Conservation (phyloP, 2,113 vertebrate genomes). For the Rhineura floridana region DNA sequence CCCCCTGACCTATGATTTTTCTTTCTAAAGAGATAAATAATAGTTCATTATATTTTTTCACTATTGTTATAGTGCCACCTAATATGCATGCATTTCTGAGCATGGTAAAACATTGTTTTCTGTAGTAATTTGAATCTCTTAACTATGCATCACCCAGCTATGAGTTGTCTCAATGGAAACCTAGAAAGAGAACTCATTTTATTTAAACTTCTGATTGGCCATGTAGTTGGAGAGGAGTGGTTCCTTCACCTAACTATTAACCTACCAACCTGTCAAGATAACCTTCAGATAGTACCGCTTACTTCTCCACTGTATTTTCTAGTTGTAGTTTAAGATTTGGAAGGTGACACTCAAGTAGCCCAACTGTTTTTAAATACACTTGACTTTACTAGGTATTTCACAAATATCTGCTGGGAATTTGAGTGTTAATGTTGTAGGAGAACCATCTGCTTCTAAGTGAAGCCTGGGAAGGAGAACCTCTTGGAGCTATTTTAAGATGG, state of each 20-base stretch:
- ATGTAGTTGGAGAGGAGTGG: neutral
- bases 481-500: neutral
- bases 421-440: neutral
- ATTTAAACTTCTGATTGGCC: neutral
- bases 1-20: neutral
- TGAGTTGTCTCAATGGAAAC: neutral
- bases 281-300: neutral
- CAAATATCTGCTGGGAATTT: neutral
- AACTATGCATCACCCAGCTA: too few relatives aligned
- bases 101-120: neutral
- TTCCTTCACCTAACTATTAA: too few relatives aligned
- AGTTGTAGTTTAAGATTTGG: neutral
- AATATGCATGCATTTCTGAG: neutral
- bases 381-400: too few relatives aligned
- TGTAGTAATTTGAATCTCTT: neutral
- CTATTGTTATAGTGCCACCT: neutral
- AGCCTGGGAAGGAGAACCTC: neutral
- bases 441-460: neutral
- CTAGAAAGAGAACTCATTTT: neutral
- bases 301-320: neutral
- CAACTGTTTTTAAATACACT: too few relatives aligned
- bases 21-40: neutral
- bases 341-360: too few relatives aligned
- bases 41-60: neutral
- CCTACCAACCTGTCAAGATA: neutral